phyloP scores from a whole-genome alignment of 1,140 invertebrate species.

The Chrysomallon squamiferum region DNA sequence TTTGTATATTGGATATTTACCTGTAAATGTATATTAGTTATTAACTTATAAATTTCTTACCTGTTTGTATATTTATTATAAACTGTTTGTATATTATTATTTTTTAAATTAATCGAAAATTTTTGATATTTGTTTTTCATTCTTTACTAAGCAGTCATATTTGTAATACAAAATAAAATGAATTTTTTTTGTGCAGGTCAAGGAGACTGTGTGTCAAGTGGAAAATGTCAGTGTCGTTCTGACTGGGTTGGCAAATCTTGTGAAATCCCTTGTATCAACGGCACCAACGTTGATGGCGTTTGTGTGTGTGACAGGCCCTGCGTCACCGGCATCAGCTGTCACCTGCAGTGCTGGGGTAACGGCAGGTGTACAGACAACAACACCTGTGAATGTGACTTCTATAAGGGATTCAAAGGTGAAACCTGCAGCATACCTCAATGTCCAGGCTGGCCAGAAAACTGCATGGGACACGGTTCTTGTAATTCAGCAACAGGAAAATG shows the following conservation, averaged over 20 bases:
- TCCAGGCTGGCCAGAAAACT: conserved; percentile 31
- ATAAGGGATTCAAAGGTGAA: conserved; percentile 29
- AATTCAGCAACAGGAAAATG: conserved; percentile 33
- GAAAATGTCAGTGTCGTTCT: too few relatives aligned
- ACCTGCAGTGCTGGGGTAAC: conserved; percentile 31
- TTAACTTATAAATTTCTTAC: too few relatives aligned
- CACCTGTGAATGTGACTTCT: conserved; percentile 30
- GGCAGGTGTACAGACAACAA: conserved; percentile 15
- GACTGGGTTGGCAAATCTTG: conserved; percentile 46
- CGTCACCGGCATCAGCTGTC: conserved; percentile 32
- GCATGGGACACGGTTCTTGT: conserved; percentile 34
- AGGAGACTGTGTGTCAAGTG: too few relatives aligned
- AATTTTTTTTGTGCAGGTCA: too few relatives aligned
- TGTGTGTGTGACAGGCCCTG: conserved; percentile 40
- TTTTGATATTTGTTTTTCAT: too few relatives aligned
- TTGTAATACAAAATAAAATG: too few relatives aligned
- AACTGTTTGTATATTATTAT: too few relatives aligned
- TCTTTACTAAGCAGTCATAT: too few relatives aligned
- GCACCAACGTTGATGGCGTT: conserved; percentile 22
- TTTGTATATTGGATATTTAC: too few relatives aligned
- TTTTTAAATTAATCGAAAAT: too few relatives aligned
- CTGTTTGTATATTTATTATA: too few relatives aligned
- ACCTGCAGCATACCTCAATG: conserved; percentile 41
- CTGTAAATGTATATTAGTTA: too few relatives aligned
- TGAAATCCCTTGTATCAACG: conserved; percentile 40